phyloP scores from a whole-genome alignment of 2,113 vertebrate species.

The Tonatia bakeri region DNA sequence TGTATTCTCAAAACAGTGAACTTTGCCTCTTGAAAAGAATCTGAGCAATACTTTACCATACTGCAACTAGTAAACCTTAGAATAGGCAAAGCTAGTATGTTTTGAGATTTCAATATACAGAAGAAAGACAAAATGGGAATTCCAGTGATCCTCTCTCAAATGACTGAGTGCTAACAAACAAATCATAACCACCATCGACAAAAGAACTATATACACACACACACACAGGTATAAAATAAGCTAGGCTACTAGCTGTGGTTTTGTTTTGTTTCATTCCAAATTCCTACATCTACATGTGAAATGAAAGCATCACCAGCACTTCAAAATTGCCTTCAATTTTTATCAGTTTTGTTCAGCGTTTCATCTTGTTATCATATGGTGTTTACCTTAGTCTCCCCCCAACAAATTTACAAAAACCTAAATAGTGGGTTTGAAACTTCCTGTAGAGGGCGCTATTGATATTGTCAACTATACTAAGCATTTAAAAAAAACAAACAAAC shows the following conservation, averaged over 20 bases:
- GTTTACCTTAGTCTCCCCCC: not conserved
- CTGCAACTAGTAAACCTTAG: not conserved
- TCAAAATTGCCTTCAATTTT: not conserved
- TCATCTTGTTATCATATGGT: not conserved
- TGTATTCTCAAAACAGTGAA: not conserved
- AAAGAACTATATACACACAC: not conserved
- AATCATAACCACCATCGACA: not conserved
- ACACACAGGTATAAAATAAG: not conserved
- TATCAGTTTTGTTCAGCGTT: not conserved
- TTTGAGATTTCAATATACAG: not conserved
- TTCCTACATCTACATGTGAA: not conserved
- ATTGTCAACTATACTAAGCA: slow-evolving; percentile 56
- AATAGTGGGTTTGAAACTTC: slow-evolving; percentile 9
- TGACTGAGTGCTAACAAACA: not conserved
- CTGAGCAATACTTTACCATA: not conserved
- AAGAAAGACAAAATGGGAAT: not conserved
- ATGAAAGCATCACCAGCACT: not conserved
- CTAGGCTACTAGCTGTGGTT: not conserved
- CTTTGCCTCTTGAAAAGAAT: not conserved
- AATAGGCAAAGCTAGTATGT: not conserved
- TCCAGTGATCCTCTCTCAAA: not conserved
- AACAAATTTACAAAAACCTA: not conserved
- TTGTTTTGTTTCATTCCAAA: not conserved
- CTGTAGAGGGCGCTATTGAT: slow-evolving; percentile 80
- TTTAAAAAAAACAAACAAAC: not conserved